A percentile compares a stretch with the other conserved stretches of the same genome.
Evolutionary conservation across 2,888 invertebrate genomes (phyloP).

Genomic region (Nomada fabriciana): DNA sequence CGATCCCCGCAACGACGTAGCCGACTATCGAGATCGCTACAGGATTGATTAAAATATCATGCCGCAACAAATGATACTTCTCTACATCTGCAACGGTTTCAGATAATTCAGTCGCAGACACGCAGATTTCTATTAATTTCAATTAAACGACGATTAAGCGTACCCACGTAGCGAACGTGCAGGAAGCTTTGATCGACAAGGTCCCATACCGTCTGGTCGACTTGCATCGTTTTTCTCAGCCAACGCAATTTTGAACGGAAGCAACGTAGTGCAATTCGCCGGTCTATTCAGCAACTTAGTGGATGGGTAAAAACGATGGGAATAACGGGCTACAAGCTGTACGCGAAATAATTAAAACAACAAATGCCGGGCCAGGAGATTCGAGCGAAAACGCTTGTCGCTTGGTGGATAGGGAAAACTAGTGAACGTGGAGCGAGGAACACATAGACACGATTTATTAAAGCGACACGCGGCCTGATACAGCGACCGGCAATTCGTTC

Average conservation of each 20-base stretch:
- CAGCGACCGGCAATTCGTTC: conserved; percentile 33
- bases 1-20: too few relatives aligned
- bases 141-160: not conserved
- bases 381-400: conserved; percentile 19
- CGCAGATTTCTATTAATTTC: not conserved
- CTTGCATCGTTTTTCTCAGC: conserved; percentile 21
- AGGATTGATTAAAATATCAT: too few relatives aligned
- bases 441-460: conserved; percentile 39
- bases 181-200: not conserved
- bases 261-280: conserved; percentile 15
- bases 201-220: not conserved
- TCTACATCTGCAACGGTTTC: not conserved
- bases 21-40: too few relatives aligned
- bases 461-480: conserved; percentile 32
- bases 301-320: conserved; percentile 10
- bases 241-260: conserved; percentile 8
- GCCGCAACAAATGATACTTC: too few relatives aligned
- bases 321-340: not conserved
- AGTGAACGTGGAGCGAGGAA: not conserved
- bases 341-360: conserved; percentile 49
- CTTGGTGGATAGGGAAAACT: too few relatives aligned
- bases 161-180: not conserved
- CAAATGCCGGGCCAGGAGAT: conserved; percentile 18
- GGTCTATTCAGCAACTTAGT: conserved; percentile 7
- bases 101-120: not conserved